These are phyloP conservation scores for Palaemon carinicauda DNA, from an alignment of 1,140 invertebrate species.

Conservation along the genomic window DNA sequence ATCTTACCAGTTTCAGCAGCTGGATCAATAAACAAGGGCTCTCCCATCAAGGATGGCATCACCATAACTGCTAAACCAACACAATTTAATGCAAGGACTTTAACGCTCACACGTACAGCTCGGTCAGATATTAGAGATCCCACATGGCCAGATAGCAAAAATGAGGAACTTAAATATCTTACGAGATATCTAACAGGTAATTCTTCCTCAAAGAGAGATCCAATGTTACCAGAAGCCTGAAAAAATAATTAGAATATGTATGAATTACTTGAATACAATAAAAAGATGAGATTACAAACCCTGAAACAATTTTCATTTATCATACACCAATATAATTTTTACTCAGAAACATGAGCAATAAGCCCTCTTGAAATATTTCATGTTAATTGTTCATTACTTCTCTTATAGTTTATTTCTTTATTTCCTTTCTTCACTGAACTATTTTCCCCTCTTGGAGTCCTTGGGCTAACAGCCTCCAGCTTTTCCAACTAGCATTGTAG, in stretches of 20 bases:
- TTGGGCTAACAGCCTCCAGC: no score
- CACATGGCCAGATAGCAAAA: constrained; percentile 75
- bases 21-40: constrained; percentile 66
- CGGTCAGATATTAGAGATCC: constrained; percentile 73
- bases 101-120: constrained; percentile 81
- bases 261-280: not conserved
- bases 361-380: no score
- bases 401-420: no score
- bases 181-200: constrained; percentile 78
- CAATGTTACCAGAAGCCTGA: constrained; percentile 68
- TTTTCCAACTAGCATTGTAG: no score
- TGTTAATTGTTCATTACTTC: no score
- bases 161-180: constrained; percentile 77
- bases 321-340: not conserved
- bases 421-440: no score
- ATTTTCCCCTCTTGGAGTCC: no score
- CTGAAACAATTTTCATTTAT: no score
- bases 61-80: constrained; percentile 75
- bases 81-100: constrained; percentile 81
- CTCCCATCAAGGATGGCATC: constrained; percentile 75
- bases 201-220: constrained; percentile 73
- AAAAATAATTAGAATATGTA: not conserved
- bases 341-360: no score
- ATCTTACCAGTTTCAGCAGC: constrained; percentile 47
- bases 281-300: no score